phyloP scores from a whole-genome alignment of 1,140 invertebrate species.

The Cephus cinctus region DNA sequence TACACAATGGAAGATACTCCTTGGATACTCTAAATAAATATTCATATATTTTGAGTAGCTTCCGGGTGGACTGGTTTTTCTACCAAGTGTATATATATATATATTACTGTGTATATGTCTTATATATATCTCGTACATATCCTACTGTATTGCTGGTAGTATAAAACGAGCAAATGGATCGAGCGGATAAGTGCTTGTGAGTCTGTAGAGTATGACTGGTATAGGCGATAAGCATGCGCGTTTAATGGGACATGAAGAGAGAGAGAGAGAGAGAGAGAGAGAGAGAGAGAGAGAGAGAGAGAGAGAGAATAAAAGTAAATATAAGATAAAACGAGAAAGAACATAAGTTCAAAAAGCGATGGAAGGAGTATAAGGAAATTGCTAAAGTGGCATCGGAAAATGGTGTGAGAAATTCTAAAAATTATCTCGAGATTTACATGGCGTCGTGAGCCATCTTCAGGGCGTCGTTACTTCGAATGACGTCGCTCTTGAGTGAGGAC shows the following conservation, averaged over 20 bases:
- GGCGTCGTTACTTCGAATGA: conserved; percentile 13
- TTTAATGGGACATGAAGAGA: conserved; percentile 1
- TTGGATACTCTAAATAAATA: conserved; percentile 18
- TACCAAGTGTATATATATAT: background rate
- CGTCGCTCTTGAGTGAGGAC: background rate
- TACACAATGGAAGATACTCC: no score
- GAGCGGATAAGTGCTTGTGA: no score
- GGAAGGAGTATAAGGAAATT: no score
- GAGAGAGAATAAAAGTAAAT: no score
- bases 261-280: conserved; percentile 13
- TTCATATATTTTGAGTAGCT: conserved; percentile 21
- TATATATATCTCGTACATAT: background rate
- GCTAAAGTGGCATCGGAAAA: conserved; percentile 3
- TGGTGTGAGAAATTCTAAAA: conserved; percentile 12
- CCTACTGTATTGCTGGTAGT: no score
- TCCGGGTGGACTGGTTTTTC: conserved; percentile 7
- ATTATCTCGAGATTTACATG: conserved; percentile 19
- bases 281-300: conserved; percentile 13
- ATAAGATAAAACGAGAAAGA: no score
- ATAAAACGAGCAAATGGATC: conserved; percentile 9
- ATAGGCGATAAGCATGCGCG: background rate
- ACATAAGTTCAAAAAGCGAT: no score
- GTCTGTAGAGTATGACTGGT: no score
- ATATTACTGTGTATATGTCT: background rate
- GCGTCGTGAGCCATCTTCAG: conserved; percentile 9